Evolutionary conservation across 2,113 vertebrate genomes (phyloP).

Genomic region (Leptobrachium leishanense): DNA sequence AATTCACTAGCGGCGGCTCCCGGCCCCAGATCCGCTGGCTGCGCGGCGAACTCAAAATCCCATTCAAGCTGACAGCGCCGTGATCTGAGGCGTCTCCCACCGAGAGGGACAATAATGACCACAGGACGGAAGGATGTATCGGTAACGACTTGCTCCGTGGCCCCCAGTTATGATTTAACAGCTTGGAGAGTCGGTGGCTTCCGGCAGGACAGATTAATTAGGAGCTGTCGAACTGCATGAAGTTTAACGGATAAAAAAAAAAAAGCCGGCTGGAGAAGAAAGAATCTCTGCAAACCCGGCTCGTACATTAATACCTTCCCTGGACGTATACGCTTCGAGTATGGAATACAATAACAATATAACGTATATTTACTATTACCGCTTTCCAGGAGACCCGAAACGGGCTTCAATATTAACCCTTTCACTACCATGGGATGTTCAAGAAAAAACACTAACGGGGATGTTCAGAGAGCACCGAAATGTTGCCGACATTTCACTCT

Average conservation of each 20-base stretch:
- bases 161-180: not conserved
- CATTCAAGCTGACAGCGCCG: not conserved
- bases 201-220: not conserved
- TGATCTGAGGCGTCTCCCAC: not conserved
- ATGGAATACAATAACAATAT: too few species aligned
- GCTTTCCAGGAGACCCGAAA: too few species aligned
- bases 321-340: too few species aligned
- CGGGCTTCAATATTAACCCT: too few species aligned
- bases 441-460: too few species aligned
- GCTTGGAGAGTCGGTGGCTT: not conserved
- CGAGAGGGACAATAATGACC: not conserved
- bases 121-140: not conserved
- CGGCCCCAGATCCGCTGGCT: too few species aligned
- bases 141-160: not conserved
- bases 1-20: not conserved
- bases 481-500: too few species aligned
- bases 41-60: too few species aligned
- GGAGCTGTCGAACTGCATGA: conserved; percentile 4
- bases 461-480: too few species aligned
- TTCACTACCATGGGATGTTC: too few species aligned
- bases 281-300: not conserved
- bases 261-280: not conserved
- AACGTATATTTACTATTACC: too few species aligned
- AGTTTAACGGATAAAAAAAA: not conserved
- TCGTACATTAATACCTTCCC: too few species aligned